Base-by-base conservation (phyloP, 2,113 vertebrate species). In the Scophthalmus maximus region DNA sequence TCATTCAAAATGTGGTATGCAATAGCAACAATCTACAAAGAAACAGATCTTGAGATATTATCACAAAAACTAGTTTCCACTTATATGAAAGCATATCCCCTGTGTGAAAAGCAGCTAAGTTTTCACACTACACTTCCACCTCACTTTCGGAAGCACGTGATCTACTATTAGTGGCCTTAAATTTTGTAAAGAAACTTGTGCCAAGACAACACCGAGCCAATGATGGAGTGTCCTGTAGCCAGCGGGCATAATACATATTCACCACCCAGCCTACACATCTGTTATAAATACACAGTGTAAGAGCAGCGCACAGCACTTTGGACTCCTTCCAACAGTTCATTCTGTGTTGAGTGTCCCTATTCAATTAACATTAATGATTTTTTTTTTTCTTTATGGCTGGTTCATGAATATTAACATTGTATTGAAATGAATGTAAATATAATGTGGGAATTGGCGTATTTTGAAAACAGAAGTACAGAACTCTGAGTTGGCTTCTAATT, bases 291-390 rank as follows among this genome's bases (percentile, higher is more conserved):
- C 70, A 78, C 58, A 64, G 9, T 30, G 75, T 52, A 74, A 62
- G 49, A 73, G 66, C 40, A 59, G 50, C 49, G 72, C 36, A 80
- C 57, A 64, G 82, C 72, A 86, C 56, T 75, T 58, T 91, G 87
- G 83, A 75, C 29, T 34, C 62, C 47, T 63, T 90, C 87, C 82
- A 92, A 73, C 77, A 72, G 71, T 89, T 88, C 58, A 70, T 89
- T 92, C 79, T 77, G 76, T 69, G 63, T 52, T 79, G 50, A 34
- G 58, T 78, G 82, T 84, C 87, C 87, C 85, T 85, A 89, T 93
- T 92, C 86, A 93, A 93, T 94, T 93, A 92, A 90, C 86, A 88
- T 90, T 62, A 84, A 88, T 81, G 66, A 74, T 87, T 87, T 86
- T 76, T 65, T 30, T 79, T 87, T 88, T 76, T n/a, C n/a, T n/a